These are phyloP conservation scores for Proales similis DNA, from an alignment of 1,140 invertebrate species.

Conservation along the genomic window DNA sequence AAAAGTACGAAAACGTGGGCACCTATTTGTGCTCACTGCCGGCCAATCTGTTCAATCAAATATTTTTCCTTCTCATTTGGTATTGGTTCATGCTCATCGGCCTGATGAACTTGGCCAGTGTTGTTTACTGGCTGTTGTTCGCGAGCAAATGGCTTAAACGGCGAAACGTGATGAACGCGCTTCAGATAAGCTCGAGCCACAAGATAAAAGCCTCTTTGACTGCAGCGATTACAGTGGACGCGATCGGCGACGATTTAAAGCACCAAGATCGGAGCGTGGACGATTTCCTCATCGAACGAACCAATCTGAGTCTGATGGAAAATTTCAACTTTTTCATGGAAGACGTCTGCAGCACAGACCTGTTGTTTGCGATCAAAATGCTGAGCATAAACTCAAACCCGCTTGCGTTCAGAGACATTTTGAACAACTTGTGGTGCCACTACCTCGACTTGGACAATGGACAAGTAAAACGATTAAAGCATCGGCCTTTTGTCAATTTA, in stretches of 20 bases:
- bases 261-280: conserved; percentile 9
- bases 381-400: conserved; percentile 22
- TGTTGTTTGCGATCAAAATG: conserved; percentile 18
- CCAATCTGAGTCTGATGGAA: conserved; percentile 19
- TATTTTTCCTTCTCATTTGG: conserved; percentile 58
- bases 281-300: conserved; percentile 16
- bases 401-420: conserved; percentile 25
- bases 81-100: conserved; percentile 51
- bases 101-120: neutral
- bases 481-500: no score
- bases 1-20: conserved; percentile 46
- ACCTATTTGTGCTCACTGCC: conserved; percentile 57
- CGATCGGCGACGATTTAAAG: conserved; percentile 15
- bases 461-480: no score
- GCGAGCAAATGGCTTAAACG: neutral
- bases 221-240: conserved; percentile 10
- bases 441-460: conserved; percentile 35
- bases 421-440: conserved; percentile 31
- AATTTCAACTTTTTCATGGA: conserved; percentile 34
- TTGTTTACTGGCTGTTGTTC: conserved; percentile 3
- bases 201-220: conserved; percentile 16
- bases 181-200: conserved; percentile 14
- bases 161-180: conserved; percentile 4
- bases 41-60: conserved; percentile 58
- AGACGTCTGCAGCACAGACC: conserved; percentile 25